These are phyloP conservation scores for Calephelis nemesis DNA, from an alignment of 1,140 invertebrate genomes.

Conservation along the genomic window DNA sequence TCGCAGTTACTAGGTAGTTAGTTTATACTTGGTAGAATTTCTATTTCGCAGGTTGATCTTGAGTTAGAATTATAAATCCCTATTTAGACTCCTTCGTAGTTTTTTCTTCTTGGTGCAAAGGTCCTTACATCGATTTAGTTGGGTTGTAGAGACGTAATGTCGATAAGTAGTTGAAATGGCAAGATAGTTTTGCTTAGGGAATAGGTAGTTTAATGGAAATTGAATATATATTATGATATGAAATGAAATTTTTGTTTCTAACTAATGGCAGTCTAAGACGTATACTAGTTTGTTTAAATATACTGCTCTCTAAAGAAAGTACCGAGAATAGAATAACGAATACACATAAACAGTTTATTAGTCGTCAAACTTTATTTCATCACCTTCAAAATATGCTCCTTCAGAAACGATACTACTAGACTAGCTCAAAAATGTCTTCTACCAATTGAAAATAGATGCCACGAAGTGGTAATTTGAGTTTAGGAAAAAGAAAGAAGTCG, in stretches of 20 bases:
- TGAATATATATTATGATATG: constrained; percentile 11
- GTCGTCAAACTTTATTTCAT: too few species aligned
- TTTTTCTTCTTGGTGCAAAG: constrained; percentile 2
- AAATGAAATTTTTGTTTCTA: constrained; percentile 9
- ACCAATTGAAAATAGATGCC: too few species aligned
- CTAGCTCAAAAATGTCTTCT: too few species aligned
- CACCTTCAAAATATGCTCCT: too few species aligned
- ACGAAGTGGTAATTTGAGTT: too few species aligned
- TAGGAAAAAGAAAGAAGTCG: too few species aligned
- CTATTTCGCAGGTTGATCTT: not conserved
- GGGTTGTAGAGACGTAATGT: constrained; percentile 10
- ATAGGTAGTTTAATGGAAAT: constrained; percentile 21
- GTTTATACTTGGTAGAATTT: not conserved
- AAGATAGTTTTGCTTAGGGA: constrained; percentile 26
- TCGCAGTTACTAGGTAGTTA: not conserved
- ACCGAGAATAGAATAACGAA: too few species aligned
- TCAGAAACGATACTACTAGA: too few species aligned
- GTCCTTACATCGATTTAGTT: not conserved
- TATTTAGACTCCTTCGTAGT: too few species aligned
- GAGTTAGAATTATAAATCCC: constrained; percentile 18
- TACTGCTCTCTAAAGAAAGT: too few species aligned
- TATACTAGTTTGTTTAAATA: constrained; percentile 22
- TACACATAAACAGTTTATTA: too few species aligned
- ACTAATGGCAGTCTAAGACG: constrained; percentile 8
- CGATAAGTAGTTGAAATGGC: constrained; percentile 15